Percentiles rank a stretch among this genome's conserved stretches.
Conservation (phyloP, 2,888 invertebrate species). For the Papilio gigon region DNA sequence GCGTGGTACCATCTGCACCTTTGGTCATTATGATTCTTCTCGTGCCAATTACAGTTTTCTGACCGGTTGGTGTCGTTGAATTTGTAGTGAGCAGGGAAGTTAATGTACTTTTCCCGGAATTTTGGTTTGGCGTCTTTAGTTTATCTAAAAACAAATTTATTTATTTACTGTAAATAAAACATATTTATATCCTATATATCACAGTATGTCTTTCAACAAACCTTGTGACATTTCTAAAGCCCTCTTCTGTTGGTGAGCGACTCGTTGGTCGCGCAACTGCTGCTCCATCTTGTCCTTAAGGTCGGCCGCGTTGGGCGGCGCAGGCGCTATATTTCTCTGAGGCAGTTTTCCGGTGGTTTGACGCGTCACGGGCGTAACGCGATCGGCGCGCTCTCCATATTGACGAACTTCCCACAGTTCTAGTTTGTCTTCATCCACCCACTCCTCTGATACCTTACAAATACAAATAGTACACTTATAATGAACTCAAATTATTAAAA, state of each 20-base stretch:
- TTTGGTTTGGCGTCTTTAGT: conserved; percentile 78
- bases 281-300: conserved; percentile 96
- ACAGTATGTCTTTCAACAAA: conserved; percentile 51
- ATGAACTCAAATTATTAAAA: not conserved
- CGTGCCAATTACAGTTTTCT: conserved; percentile 85
- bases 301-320: conserved; percentile 86
- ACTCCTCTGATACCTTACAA: conserved; percentile 90
- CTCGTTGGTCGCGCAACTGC: conserved; percentile 92
- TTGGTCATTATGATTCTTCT: conserved; percentile 89
- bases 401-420: conserved; percentile 98
- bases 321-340: conserved; percentile 69
- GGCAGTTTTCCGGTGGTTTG: conserved; percentile 89
- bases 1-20: conserved; percentile 85
- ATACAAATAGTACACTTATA: not conserved
- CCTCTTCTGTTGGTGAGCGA: conserved; percentile 94
- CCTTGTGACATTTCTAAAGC: conserved; percentile 86
- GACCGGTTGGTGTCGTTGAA: conserved; percentile 76
- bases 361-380: conserved; percentile 89
- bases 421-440: conserved; percentile 97
- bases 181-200: not conserved
- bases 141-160: conserved; percentile 72
- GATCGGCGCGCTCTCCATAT: conserved; percentile 90
- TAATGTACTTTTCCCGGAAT: conserved; percentile 84
- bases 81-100: conserved; percentile 85
- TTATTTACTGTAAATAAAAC: not conserved